Evolutionary conservation across 2,797 vertebrate species (phyloP).

Genomic region (Hoplostethus mediterraneus): DNA sequence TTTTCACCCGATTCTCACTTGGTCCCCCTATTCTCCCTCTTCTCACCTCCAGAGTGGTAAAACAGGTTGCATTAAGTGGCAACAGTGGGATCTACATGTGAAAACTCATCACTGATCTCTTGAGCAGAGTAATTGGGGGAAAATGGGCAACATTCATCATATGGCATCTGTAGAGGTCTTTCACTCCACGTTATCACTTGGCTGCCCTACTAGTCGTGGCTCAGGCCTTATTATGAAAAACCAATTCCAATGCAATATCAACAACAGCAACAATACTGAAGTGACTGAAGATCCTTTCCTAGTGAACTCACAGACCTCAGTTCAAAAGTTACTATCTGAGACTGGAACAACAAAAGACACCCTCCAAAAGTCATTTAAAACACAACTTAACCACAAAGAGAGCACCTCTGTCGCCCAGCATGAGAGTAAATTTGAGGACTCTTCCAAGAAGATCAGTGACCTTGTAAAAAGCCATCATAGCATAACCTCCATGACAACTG

Average conservation of each 20-base stretch:
- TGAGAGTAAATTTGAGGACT: slow-evolving; percentile 1
- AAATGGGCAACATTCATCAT: slow-evolving; percentile 8
- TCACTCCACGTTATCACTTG: not conserved
- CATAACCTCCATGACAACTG: not conserved
- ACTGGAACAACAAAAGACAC: not conserved
- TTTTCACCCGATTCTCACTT: not conserved
- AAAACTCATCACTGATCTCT: not conserved
- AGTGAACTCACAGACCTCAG: slow-evolving; percentile 3
- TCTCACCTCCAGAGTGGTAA: not conserved
- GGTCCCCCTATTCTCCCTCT: not conserved
- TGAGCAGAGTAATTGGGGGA: not conserved
- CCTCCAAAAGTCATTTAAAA: not conserved
- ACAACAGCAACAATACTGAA: slow-evolving; percentile 30
- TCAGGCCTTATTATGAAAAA: not conserved
- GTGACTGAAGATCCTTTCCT: not conserved
- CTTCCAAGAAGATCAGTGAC: slow-evolving; percentile 8
- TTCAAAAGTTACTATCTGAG: not conserved
- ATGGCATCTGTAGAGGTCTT: not conserved
- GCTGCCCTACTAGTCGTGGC: not conserved
- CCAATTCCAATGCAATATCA: not conserved
- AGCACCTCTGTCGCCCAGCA: not conserved
- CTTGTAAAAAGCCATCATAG: not conserved
- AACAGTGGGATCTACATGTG: not conserved
- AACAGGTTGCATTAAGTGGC: not conserved
- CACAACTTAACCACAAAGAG: not conserved